Conservation (phyloP, 2,113 vertebrate genomes). For the Hoplias malabaricus region DNA sequence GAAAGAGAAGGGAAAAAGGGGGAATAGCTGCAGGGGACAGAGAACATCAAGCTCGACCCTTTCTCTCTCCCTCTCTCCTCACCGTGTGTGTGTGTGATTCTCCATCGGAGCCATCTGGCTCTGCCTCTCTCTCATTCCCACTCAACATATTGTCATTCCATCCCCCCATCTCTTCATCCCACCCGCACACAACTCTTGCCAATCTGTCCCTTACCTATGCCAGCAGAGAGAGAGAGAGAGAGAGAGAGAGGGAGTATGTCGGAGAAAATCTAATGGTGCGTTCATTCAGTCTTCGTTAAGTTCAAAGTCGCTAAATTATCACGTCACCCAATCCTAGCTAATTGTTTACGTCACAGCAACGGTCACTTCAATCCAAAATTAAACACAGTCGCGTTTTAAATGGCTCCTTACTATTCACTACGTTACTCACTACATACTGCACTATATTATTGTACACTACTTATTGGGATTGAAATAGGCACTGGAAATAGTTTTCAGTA, state of each 20-base stretch:
- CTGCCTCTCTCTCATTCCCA: conserved; percentile 72
- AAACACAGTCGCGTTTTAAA: too few relatives aligned
- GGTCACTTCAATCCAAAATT: too few relatives aligned
- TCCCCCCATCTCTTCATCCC: conserved; percentile 63
- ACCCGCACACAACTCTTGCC: conserved; percentile 47
- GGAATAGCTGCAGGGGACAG: conserved; percentile 71
- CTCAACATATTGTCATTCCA: conserved; percentile 73
- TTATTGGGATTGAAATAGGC: too few relatives aligned
- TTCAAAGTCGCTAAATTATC: not conserved
- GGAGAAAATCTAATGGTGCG: not conserved
- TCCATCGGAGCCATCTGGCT: conserved; percentile 75
- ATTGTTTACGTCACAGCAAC: too few relatives aligned
- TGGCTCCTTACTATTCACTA: too few relatives aligned
- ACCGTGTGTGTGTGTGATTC: conserved; percentile 58
- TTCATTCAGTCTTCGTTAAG: not conserved
- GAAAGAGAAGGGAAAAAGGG: conserved; percentile 65
- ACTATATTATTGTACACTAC: too few relatives aligned
- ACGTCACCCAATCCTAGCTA: not conserved
- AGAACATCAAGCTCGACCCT: conserved; percentile 77
- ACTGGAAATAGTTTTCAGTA: too few relatives aligned
- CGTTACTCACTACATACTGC: too few relatives aligned
- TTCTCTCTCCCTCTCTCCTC: conserved; percentile 18
- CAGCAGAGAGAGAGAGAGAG: conserved; percentile 60
- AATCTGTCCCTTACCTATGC: conserved; percentile 61
- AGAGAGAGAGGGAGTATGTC: not conserved